Evolutionary conservation across 35 echinoderm and acorn worm species (phyloP), one percentile per base, ranked within the genome.

Genomic region (Heliocidaris erythrogramma): DNA sequence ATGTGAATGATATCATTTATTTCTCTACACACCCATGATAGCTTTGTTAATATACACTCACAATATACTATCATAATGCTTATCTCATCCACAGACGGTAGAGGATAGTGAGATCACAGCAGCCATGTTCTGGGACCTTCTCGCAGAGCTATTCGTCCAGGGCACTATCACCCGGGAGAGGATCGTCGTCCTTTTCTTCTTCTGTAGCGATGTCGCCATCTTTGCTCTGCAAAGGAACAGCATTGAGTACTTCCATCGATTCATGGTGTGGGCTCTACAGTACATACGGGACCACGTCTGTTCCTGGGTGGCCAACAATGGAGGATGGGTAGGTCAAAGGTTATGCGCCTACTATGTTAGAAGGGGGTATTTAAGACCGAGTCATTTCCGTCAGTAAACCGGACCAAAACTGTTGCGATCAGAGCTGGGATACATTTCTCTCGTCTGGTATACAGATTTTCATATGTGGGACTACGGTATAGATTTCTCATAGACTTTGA

Each of bases 191-290:
- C 88, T 96, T 8, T 96, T 96, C 52, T 96, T 91, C 88, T 96
- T 96, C 96, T 96, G 96, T 56, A 96, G 93, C 17, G 96, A 96
- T 31, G 48, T 96, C 31, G 93, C 96, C 90, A 96, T 96, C 61
- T 85, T 94, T 89, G 86, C 88, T 24, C 71, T 96, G 52, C n/a
- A 85, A 49, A 85, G 90, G 59, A 59, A 96, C 30, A 86, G 71
- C 52, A 27, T 94, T 14, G 96, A 94, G 8, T 96, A 90, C 65
- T 96, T 96, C 93, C 56, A 94, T 27, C 85, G 96, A 16, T 90
- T 96, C 88, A 86, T 96, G 59, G 94, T 48, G 9, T 96, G 96
- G 96, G 85, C 96, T 16, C 88, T 94, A 6, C 50, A 94, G 61
- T 96, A 92, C 94, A 96, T 96, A 16, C 86, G 94, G 27, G 61